Base-by-base conservation (phyloP, 2,888 invertebrate genomes). In the Eurytoma adleriae region DNA sequence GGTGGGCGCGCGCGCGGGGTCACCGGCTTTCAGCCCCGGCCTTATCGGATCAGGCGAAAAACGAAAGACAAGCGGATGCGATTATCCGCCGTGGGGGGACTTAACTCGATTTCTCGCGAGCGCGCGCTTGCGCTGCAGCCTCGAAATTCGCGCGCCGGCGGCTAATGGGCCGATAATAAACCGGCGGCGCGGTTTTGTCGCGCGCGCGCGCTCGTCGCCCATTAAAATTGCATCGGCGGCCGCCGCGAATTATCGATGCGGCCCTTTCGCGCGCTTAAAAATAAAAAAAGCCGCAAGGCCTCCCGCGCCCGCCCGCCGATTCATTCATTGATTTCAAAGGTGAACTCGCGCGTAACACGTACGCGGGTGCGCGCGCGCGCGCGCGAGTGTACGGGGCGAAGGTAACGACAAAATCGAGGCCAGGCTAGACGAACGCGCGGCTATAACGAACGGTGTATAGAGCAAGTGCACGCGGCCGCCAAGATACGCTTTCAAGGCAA, bases 371-470 rank as follows among this genome's bases (percentile, higher is more conserved):
- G 27, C n/a, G 57, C 48, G 40, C 2, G 12, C 3, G 10, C 16
- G 30, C 3, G 27, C 2, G 14, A 2, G 27, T 13, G 27, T 7
- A 24, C 48, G 52, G 54, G 7, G 70, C 73, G 78, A 79, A 74
- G 73, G 73, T 79, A 69, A 79, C 18, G 73, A 72, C 24, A 73
- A 72, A 64, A 79, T 79, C 73, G 79, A 79, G 79, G 79, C 62
- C 79, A 62, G 3, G 24, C 13, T 54, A 62, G 18, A 48, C 61
- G 54, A 24, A 72, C n/a, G 24, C 18, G 14, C 66, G 18, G 27
- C n/a, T n/a, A n/a, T n/a, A n/a, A 48, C 27, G 27, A 27, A 7
- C 27, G 48, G 20, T n/a, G 61, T 13, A 14, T 30, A 62, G 52
- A 3, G 14, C 40, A 40, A 7, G 27, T 61, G 13, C 30, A 56